Percentiles rank a stretch among this genome's conserved stretches.
These are phyloP conservation scores for Dolichopus griseipennis DNA, from an alignment of 2,888 invertebrate genomes.

Conservation along the genomic window DNA sequence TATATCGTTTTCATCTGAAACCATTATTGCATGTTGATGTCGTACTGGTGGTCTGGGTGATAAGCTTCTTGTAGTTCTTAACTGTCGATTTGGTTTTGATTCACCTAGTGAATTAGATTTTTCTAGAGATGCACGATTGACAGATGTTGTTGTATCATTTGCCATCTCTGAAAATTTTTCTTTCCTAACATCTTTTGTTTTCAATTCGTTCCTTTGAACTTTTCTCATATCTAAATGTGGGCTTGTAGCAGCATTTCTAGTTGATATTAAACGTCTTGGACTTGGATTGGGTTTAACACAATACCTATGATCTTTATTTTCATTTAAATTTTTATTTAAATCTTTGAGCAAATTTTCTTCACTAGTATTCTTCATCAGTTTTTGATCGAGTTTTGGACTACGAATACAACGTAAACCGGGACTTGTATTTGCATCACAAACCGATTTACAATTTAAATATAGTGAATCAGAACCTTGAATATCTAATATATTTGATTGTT, in stretches of 20 bases:
- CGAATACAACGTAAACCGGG: conserved; percentile 21
- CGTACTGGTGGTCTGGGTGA: conserved; percentile 32
- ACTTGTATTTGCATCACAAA: conserved; percentile 27
- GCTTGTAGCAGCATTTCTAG: conserved; percentile 43
- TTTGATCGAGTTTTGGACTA: conserved; percentile 15
- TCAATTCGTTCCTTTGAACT: conserved; percentile 29
- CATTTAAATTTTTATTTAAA: conserved; percentile 10
- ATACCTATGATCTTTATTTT: conserved; percentile 18
- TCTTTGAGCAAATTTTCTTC: conserved; percentile 3
- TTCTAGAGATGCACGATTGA: conserved; percentile 24
- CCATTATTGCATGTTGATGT: conserved; percentile 31
- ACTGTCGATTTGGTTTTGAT: conserved; percentile 29
- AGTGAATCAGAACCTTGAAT: conserved; percentile 16
- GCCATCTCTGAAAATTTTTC: conserved; percentile 41
- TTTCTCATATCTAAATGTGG: conserved; percentile 38
- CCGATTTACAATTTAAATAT: conserved; percentile 22
- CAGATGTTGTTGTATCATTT: background rate
- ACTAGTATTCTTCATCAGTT: conserved; percentile 12
- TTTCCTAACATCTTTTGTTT: conserved; percentile 50
- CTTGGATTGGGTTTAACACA: conserved; percentile 22
- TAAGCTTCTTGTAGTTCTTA: conserved; percentile 30
- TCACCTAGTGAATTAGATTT: conserved; percentile 31
- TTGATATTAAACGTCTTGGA: conserved; percentile 29
- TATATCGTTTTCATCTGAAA: conserved; percentile 30
- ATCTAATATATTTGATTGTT: conserved; percentile 14